Conservation (phyloP, 2,888 invertebrate genomes). For the Cerceris ruficornis region DNA sequence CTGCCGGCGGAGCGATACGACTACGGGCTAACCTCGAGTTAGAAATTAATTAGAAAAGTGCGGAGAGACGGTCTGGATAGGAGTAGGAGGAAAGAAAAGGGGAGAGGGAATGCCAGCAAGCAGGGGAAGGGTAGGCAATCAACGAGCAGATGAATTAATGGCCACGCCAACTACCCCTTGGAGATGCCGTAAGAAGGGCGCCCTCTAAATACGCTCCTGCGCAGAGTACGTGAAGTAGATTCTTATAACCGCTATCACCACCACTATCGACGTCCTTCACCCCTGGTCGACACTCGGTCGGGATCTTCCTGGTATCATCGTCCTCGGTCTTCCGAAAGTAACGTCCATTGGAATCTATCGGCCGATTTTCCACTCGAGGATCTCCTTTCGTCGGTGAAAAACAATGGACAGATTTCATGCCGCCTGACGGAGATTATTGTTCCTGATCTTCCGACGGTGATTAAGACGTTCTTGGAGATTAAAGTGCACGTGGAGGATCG, state of each 20-base stretch:
- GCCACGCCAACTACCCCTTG: slow-evolving; percentile 77
- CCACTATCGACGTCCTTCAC: slow-evolving; percentile 36
- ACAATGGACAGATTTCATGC: slow-evolving; percentile 47
- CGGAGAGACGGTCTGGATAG: slow-evolving; percentile 61
- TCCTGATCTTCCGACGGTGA: slow-evolving; percentile 23
- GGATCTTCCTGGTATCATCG: slow-evolving; percentile 22
- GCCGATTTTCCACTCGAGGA: slow-evolving; percentile 65
- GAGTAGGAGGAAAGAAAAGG: slow-evolving; percentile 46
- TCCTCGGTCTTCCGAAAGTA: slow-evolving; percentile 27
- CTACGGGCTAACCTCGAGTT: slow-evolving; percentile 72
- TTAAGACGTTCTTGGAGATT: slow-evolving; percentile 32
- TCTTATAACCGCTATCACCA: slow-evolving; percentile 63
- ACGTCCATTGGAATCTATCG: slow-evolving; percentile 61
- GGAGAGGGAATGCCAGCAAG: slow-evolving; percentile 49
- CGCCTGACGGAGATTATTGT: slow-evolving; percentile 22
- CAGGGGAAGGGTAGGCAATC: slow-evolving; percentile 72
- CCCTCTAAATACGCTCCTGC: slow-evolving; percentile 62
- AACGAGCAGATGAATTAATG: slow-evolving; percentile 80
- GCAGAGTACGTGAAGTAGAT: slow-evolving; percentile 63
- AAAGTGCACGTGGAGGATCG: slow-evolving; percentile 17
- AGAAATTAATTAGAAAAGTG: slow-evolving; percentile 80
- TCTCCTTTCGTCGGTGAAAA: slow-evolving; percentile 39
- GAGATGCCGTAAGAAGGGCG: slow-evolving; percentile 64
- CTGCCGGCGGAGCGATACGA: slow-evolving; percentile 51
- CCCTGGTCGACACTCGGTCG: slow-evolving; percentile 17